Conservation (phyloP, 2,888 invertebrate species). For the Agrochola litura region DNA sequence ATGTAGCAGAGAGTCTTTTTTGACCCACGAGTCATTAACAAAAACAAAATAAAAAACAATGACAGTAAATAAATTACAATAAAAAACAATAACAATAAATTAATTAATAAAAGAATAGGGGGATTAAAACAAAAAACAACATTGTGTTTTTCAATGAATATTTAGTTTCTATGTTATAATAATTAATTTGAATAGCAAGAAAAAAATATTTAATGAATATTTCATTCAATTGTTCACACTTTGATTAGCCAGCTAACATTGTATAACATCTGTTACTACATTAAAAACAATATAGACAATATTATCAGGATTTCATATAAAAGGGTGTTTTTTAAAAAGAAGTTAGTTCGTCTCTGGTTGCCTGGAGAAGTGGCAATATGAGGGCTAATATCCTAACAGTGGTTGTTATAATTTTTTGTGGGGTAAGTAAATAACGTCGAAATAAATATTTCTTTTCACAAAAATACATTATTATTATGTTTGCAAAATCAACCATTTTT, state of each 20-base stretch:
- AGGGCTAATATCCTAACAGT: slow-evolving; percentile 1
- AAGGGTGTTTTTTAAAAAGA: background rate
- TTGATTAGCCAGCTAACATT: slow-evolving; percentile 1
- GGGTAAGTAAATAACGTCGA: slow-evolving; percentile 5
- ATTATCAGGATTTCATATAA: slow-evolving; percentile 19
- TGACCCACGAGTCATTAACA: background rate
- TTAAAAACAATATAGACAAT: background rate
- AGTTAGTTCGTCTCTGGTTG: slow-evolving; percentile 7
- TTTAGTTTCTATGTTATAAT: background rate
- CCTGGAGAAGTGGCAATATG: slow-evolving; percentile 8
- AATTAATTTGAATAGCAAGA: slow-evolving; percentile 4
- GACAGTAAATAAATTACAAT: too few species aligned
- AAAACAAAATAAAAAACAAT: background rate
- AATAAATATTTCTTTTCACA: background rate
- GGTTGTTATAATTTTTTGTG: slow-evolving; percentile 1
- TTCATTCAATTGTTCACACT: slow-evolving; percentile 3
- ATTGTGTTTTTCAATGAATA: background rate
- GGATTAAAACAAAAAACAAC: background rate
- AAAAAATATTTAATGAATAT: background rate
- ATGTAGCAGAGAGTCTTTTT: too few species aligned
- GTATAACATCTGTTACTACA: slow-evolving; percentile 12
- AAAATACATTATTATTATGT: background rate
- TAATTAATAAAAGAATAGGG: background rate
- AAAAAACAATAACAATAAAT: background rate
- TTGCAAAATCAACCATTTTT: too few species aligned